Evolutionary conservation across 2,888 invertebrate genomes (phyloP), one percentile per base, ranked within the genome.

Genomic region (Leucania comma): DNA sequence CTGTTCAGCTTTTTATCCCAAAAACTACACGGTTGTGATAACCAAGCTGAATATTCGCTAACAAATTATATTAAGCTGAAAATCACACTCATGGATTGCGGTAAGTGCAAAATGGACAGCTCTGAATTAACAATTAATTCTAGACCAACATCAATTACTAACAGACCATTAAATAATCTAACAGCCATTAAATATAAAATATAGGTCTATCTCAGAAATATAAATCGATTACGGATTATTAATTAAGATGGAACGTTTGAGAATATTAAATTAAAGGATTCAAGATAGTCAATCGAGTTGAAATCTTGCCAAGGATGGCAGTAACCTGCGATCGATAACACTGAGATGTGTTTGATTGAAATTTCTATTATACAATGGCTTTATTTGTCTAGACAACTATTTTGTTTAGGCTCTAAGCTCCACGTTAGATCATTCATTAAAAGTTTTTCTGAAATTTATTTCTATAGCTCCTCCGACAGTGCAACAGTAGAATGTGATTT

Each of bases 181-280:
- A 14, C 14, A 38, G 35, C 14, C 20, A n/a, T 46, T 24, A 26
- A 46, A 24, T 38, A 17, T 53, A 38, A 22, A 26, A 29, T 68
- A 42, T n/a, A 54, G 20, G 20, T 75, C 12, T n/a, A 24, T 46
- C 8, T 9, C 22, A 10, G 42, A 20, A 38, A 50, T 26, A 62
- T 29, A 58, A 51, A 60, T 63, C n/a, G 26, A 77, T 72, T 38
- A 50, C 8, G 22, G 9, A 38, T 9, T 53, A 66, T 64, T 56
- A 78, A 66, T 73, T 68, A 78, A 42, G 51, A n/a, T 17, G 20
- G 9, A 60, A 24, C 57, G 57, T 61, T 75, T 64, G 20, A 46
- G 66, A 64, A 81, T 80, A 80, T 76, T 76, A 63, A 70, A 80
- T 78, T 75, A 64, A 67, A 67, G 67, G 81, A 70, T 80, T 57